These are phyloP conservation scores for Cyclargus thomasi DNA, from an alignment of 1,140 invertebrate species.

Conservation along the genomic window DNA sequence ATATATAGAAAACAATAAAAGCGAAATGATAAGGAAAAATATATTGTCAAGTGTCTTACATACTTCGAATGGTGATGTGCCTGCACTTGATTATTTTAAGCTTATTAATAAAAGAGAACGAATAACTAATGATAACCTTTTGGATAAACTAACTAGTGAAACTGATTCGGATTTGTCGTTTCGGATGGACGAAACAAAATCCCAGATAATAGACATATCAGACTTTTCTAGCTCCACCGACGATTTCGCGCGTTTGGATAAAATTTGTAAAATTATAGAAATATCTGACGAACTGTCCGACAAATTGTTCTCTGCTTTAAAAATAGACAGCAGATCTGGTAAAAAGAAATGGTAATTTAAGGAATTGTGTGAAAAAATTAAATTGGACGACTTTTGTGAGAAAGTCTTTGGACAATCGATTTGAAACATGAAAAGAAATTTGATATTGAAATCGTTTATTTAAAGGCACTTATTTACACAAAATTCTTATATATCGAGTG, in stretches of 20 bases:
- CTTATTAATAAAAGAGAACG: neutral
- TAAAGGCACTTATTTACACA: constrained; percentile 28
- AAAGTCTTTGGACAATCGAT: constrained; percentile 47
- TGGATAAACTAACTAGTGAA: constrained; percentile 60
- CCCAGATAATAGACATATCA: constrained; percentile 55
- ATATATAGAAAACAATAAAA: neutral
- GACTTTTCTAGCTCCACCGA: constrained; percentile 61
- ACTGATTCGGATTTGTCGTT: constrained; percentile 59
- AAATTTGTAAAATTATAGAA: constrained; percentile 66
- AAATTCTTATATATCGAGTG: neutral
- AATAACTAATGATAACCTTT: constrained; percentile 35
- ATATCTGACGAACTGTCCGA: constrained; percentile 67
- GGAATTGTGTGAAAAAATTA: constrained; percentile 61
- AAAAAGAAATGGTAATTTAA: constrained; percentile 61
- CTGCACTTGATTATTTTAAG: neutral
- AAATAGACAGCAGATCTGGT: constrained; percentile 22
- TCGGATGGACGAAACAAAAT: constrained; percentile 52
- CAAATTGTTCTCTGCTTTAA: constrained; percentile 49
- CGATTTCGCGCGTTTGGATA: constrained; percentile 54
- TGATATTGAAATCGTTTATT: constrained; percentile 26
- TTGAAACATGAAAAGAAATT: neutral
- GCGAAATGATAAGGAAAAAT: neutral
- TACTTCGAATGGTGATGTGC: neutral
- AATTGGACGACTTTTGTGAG: constrained; percentile 63
- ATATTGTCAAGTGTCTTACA: neutral